These are phyloP conservation scores for Aramus guarauna DNA, from an alignment of 2,113 vertebrate genomes.

Conservation along the genomic window DNA sequence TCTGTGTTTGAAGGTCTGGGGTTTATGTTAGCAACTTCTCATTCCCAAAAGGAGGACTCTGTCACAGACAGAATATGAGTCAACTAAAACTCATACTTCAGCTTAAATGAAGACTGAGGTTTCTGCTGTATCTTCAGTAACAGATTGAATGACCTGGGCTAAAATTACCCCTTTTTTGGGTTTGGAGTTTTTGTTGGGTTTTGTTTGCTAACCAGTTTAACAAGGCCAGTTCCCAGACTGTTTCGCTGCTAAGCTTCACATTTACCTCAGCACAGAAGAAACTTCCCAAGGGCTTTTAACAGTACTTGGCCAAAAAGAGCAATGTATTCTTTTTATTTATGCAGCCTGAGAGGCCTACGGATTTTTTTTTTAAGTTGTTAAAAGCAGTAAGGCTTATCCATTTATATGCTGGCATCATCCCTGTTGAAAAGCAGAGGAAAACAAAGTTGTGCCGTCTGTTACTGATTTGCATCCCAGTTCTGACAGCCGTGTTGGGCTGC, in stretches of 20 bases:
- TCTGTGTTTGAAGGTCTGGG: neutral
- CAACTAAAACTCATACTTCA: neutral
- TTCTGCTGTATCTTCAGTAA: neutral
- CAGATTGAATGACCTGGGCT: neutral
- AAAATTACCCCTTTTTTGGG: neutral
- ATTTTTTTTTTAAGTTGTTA: neutral
- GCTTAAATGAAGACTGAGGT: neutral
- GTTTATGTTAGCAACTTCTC: neutral
- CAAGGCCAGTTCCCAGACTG: neutral
- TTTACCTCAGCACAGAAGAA: neutral
- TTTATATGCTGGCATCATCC: neutral
- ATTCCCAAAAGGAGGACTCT: neutral
- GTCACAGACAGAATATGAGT: neutral
- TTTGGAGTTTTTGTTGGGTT: fast-evolving
- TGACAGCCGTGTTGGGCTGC: neutral
- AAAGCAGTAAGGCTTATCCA: neutral
- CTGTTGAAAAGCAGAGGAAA: neutral
- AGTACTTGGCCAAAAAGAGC: neutral
- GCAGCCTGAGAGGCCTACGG: neutral
- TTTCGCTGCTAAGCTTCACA: neutral
- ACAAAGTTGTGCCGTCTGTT: neutral
- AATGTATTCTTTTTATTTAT: neutral
- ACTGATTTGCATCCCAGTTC: neutral
- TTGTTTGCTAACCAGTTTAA: neutral
- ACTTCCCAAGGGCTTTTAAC: neutral